Evolutionary conservation across 1,140 invertebrate species (phyloP).

Genomic region (Bathynomus jamesi): DNA sequence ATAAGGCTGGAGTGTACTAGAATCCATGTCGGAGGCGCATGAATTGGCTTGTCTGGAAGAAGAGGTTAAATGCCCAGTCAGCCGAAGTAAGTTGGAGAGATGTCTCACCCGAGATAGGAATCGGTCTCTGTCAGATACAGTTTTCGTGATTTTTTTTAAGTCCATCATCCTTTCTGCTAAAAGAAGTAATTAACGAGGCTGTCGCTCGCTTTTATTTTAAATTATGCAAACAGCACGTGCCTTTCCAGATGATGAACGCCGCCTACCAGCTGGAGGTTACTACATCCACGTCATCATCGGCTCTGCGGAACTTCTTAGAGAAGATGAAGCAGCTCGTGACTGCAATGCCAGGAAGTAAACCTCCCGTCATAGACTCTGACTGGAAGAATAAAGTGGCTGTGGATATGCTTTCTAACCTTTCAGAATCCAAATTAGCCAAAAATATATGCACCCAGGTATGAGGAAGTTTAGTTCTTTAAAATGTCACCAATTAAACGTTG

Average conservation of each 20-base stretch:
- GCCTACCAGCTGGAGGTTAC: constrained; percentile 78
- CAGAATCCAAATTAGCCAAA: constrained; percentile 60
- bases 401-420: constrained; percentile 65
- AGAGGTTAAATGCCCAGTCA: too few species aligned
- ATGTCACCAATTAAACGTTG: constrained; percentile 1
- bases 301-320: constrained; percentile 65
- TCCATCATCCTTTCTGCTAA: too few species aligned
- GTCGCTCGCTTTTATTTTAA: too few species aligned
- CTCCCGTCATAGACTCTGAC: constrained; percentile 54
- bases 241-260: constrained; percentile 60
- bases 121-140: too few species aligned
- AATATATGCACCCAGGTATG: constrained; percentile 65
- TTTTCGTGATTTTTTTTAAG: too few species aligned
- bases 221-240: too few species aligned
- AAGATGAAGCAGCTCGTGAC: constrained; percentile 62
- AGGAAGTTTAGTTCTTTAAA: constrained; percentile 18
- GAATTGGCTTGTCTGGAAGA: too few species aligned
- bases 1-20: too few species aligned
- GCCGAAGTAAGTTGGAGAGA: too few species aligned
- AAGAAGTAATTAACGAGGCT: too few species aligned
- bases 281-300: constrained; percentile 63
- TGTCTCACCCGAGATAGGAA: too few species aligned
- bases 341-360: constrained; percentile 49
- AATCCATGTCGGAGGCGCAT: too few species aligned
- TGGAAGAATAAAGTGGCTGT: constrained; percentile 67